These are phyloP conservation scores for Eurosta solidaginis DNA, from an alignment of 1,140 invertebrate genomes.

Conservation along the genomic window DNA sequence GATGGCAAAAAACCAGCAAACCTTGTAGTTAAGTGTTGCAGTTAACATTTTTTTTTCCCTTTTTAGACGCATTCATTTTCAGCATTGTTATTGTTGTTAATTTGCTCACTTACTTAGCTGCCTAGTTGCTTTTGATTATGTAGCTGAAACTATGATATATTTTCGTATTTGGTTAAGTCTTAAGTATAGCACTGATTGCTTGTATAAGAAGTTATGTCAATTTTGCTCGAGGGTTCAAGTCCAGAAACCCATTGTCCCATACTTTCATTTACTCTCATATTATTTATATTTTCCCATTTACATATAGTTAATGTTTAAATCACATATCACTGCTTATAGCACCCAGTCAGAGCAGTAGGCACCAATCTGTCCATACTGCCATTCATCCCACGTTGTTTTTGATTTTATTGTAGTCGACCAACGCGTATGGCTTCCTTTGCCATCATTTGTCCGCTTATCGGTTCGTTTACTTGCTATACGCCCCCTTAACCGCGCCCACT, in stretches of 20 bases:
- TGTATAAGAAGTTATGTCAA: background rate
- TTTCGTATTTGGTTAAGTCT: background rate
- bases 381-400: background rate
- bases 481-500: no score
- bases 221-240: constrained; percentile 11
- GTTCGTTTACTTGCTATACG: background rate
- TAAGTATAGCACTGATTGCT: background rate
- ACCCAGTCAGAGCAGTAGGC: background rate
- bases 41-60: background rate
- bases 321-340: background rate
- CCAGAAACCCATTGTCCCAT: background rate
- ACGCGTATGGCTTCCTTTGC: background rate
- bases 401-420: background rate
- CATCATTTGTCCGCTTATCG: background rate
- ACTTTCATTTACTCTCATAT: background rate
- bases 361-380: background rate
- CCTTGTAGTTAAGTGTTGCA: constrained; percentile 19
- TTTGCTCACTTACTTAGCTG: background rate
- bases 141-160: no score
- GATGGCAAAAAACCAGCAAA: constrained; percentile 14
- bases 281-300: constrained; percentile 22
- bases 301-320: background rate
- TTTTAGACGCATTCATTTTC: background rate
- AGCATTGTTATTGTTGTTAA: background rate
- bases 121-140: no score